Conservation (phyloP, 64 coral and sea anemone genomes). For the Stichodactyla helianthus region DNA sequence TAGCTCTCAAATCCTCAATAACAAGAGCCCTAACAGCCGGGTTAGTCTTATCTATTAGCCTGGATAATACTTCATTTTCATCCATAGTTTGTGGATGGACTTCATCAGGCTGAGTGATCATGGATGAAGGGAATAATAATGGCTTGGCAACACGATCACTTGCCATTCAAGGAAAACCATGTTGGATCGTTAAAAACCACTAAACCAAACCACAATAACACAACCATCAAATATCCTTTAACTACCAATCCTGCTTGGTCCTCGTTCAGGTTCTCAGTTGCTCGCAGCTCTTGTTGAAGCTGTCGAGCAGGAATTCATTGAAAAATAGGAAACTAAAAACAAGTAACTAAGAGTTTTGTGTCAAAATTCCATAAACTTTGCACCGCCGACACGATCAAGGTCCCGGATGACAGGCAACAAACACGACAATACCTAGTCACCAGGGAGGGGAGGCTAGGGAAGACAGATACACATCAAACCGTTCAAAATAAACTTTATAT, state of each 20-base stretch:
- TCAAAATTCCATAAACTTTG: slow-evolving; percentile 77
- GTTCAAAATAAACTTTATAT: too few species aligned
- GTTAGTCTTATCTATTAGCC: slow-evolving; percentile 60
- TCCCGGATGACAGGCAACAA: slow-evolving; percentile 52
- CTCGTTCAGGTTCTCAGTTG: not conserved
- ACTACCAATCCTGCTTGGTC: not conserved
- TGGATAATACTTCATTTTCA: slow-evolving; percentile 80
- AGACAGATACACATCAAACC: too few species aligned
- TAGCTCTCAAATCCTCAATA: slow-evolving; percentile 72
- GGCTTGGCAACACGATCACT: slow-evolving; percentile 98
- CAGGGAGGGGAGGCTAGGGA: not conserved
- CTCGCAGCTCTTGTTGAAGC: slow-evolving; percentile 1
- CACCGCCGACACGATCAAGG: not conserved
- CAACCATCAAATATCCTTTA: not conserved
- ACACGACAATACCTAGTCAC: not conserved
- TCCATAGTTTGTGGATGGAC: slow-evolving; percentile 82
- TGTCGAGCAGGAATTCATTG: slow-evolving; percentile 34
- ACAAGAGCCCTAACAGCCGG: slow-evolving; percentile 73
- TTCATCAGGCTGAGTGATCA: slow-evolving; percentile 95
- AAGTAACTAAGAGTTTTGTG: slow-evolving; percentile 31
- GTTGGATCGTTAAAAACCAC: slow-evolving; percentile 25
- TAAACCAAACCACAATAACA: slow-evolving; percentile 25
- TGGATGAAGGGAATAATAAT: slow-evolving; percentile 68
- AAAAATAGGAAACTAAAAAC: slow-evolving; percentile 18
- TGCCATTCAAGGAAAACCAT: slow-evolving; percentile 61